These are phyloP conservation scores for Apogon talboti DNA, from an alignment of 2,797 vertebrate species.

Conservation along the genomic window DNA sequence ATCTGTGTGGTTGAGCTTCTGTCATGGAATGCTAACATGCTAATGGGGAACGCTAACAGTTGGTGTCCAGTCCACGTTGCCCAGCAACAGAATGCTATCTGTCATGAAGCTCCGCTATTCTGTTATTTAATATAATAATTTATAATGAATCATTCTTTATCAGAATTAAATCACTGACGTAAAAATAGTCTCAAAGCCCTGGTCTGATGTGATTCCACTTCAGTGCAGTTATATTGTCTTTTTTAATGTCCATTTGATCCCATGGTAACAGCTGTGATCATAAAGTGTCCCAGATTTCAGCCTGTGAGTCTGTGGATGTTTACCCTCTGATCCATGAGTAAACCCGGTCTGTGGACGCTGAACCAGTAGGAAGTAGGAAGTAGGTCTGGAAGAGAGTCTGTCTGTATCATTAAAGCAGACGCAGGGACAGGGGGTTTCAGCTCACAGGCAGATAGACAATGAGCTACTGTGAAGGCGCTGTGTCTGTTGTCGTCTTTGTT, in stretches of 20 bases:
- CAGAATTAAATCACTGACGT: too few relatives aligned
- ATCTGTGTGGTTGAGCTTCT: not conserved
- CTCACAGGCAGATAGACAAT: too few relatives aligned
- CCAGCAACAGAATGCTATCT: slow-evolving; percentile 2
- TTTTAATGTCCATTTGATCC: too few relatives aligned
- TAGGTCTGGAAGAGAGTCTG: not conserved
- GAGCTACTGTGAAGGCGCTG: too few relatives aligned
- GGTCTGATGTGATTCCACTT: too few relatives aligned
- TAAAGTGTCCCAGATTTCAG: not conserved
- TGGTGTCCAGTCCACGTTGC: slow-evolving; percentile 5
- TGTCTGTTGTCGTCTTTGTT: too few relatives aligned
- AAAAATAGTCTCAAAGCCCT: too few relatives aligned
- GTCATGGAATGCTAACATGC: not conserved
- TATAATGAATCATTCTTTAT: not conserved
- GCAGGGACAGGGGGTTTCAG: too few relatives aligned
- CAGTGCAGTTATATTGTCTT: too few relatives aligned
- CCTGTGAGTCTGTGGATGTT: slow-evolving; percentile 17
- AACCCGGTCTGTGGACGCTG: slow-evolving; percentile 2
- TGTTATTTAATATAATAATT: not conserved
- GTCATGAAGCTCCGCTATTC: not conserved
- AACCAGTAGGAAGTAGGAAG: slow-evolving; percentile 14
- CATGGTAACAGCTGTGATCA: not conserved
- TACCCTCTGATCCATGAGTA: slow-evolving; percentile 20
- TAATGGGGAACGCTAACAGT: not conserved
- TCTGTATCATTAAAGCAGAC: slow-evolving; percentile 21